Conservation (phyloP, 2,888 invertebrate genomes). For the Marronus borbonicus region DNA sequence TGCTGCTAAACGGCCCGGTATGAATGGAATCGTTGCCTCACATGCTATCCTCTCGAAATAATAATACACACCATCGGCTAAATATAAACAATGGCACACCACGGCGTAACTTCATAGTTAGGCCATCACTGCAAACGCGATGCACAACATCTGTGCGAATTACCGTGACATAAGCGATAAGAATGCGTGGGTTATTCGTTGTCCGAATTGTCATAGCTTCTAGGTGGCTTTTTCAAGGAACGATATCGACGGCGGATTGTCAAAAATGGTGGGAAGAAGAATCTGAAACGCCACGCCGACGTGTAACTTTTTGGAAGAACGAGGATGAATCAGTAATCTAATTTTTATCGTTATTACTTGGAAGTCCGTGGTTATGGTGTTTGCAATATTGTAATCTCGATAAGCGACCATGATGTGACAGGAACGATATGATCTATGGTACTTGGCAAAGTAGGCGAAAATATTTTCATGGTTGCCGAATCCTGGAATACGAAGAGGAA, state of each 20-base stretch:
- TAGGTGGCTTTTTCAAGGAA: neutral
- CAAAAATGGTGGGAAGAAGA: neutral
- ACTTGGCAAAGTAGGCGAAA: no score
- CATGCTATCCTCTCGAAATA: slow-evolving; percentile 7
- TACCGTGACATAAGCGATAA: neutral
- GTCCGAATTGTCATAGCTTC: neutral
- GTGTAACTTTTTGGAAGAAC: no score
- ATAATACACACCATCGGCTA: slow-evolving; percentile 17
- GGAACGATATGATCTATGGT: no score
- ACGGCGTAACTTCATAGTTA: neutral
- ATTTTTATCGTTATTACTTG: no score
- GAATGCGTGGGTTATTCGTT: neutral
- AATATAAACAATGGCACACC: slow-evolving; percentile 3
- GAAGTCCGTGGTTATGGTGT: no score
- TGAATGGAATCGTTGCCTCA: slow-evolving; percentile 14
- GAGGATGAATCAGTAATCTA: no score
- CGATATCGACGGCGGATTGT: neutral
- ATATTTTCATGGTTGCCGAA: no score
- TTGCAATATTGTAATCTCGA: no score
- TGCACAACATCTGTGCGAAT: slow-evolving; percentile 22
- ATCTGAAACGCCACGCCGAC: no score
- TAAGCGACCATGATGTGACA: no score
- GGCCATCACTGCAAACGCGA: no score
- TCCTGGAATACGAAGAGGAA: no score
- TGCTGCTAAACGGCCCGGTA: neutral